Evolutionary conservation across 53 echinoderm and acorn worm species (phyloP).

Genomic region (Patiria pectinifera): DNA sequence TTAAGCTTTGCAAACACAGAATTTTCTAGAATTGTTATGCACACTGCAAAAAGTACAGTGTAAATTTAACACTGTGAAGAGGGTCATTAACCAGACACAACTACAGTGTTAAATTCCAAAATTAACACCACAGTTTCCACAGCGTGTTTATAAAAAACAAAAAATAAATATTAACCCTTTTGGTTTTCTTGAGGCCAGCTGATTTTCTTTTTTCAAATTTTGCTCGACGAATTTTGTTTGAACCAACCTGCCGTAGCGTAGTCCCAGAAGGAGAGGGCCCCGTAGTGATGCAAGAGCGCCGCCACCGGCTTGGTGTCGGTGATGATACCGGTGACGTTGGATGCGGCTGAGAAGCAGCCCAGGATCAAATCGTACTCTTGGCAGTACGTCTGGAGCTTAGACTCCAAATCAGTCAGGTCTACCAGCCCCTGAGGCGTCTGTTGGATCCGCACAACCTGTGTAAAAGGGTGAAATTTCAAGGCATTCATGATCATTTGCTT

Average conservation of each 20-base stretch:
- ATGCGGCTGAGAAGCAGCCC: slow-evolving; percentile 96
- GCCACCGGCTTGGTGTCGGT: slow-evolving; percentile 88
- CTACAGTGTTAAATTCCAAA: not conserved
- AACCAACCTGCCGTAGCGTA: slow-evolving; percentile 92
- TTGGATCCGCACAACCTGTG: slow-evolving; percentile 80
- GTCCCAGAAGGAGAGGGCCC: slow-evolving; percentile 98
- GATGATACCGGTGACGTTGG: slow-evolving; percentile 96
- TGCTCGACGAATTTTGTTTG: not conserved
- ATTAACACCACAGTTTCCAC: no score
- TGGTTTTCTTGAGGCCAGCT: not conserved
- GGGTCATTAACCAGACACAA: no score
- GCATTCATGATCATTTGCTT: no score
- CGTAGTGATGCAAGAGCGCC: slow-evolving; percentile 84
- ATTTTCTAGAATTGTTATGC: no score
- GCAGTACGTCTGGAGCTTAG: slow-evolving; percentile 69
- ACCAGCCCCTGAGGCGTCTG: slow-evolving; percentile 80
- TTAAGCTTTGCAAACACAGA: no score
- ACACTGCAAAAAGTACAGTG: no score
- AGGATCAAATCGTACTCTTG: slow-evolving; percentile 73
- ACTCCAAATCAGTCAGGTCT: slow-evolving; percentile 83
- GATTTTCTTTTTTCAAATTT: not conserved
- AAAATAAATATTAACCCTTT: no score
- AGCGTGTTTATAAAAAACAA: no score
- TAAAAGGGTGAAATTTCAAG: not conserved
- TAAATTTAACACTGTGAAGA: no score